These are phyloP conservation scores for Enteromius mattozi DNA, from an alignment of 2,797 vertebrate genomes.

Conservation along the genomic window DNA sequence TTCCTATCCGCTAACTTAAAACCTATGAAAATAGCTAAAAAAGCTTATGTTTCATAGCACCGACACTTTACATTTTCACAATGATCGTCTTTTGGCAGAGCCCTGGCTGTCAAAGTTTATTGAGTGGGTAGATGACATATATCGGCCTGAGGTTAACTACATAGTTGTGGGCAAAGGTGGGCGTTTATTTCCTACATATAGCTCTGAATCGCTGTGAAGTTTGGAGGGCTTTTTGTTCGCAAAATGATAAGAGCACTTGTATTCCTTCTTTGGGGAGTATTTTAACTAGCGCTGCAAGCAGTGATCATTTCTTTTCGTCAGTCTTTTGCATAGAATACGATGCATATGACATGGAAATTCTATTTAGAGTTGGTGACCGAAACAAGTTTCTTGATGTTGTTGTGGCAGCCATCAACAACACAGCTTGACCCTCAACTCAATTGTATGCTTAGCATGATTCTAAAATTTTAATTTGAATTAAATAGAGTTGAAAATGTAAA, in stretches of 20 bases:
- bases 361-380: not conserved
- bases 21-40: not conserved
- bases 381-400: not conserved
- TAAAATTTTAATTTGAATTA: not conserved
- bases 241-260: not conserved
- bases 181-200: not conserved
- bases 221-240: conserved; percentile 8
- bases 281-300: not conserved
- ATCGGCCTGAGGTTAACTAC: not conserved
- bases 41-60: not conserved
- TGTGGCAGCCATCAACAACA: not conserved
- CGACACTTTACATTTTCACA: not conserved
- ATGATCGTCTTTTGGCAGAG: not conserved
- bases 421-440: not conserved
- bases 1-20: not conserved
- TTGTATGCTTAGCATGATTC: not conserved
- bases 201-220: not conserved
- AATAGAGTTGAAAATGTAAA: too few species aligned
- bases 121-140: not conserved
- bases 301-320: not conserved
- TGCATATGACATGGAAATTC: not conserved
- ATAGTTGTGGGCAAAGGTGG: conserved; percentile 13
- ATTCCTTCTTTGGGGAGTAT: not conserved
- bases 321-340: not conserved
- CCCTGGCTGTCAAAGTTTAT: conserved; percentile 3